phyloP scores from a whole-genome alignment of 2,113 vertebrate species.

The Glaucomys volans region DNA sequence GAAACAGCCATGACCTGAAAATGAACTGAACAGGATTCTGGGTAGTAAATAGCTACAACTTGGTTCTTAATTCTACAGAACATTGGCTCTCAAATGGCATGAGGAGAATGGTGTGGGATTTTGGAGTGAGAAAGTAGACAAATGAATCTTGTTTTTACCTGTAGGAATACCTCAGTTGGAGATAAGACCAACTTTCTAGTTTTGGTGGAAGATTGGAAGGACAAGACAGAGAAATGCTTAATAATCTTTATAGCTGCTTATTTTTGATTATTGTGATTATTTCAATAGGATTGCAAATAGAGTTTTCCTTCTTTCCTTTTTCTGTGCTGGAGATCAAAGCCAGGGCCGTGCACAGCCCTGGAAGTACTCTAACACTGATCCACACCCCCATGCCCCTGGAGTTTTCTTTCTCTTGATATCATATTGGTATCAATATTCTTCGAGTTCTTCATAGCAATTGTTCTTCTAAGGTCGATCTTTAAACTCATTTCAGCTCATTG shows the following conservation, averaged over 20 bases:
- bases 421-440: neutral
- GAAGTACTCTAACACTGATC: too few species aligned
- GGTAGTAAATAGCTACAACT: neutral
- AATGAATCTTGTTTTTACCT: neutral
- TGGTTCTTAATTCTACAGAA: neutral
- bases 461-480: constrained; percentile 10
- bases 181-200: neutral
- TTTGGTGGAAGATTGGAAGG: neutral
- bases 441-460: neutral
- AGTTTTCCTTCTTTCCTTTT: neutral
- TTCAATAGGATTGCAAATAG: neutral
- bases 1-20: neutral
- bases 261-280: constrained; percentile 13
- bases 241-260: neutral
- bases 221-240: neutral
- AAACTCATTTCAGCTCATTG: neutral
- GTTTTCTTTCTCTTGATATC: neutral
- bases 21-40: neutral
- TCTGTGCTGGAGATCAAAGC: neutral
- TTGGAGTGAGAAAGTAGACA: neutral
- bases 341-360: neutral
- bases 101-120: neutral
- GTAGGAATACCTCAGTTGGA: neutral
- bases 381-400: too few species aligned
- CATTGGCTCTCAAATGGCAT: neutral